These are phyloP conservation scores for Taurulus bubalis DNA, from an alignment of 2,113 vertebrate genomes.

Conservation along the genomic window DNA sequence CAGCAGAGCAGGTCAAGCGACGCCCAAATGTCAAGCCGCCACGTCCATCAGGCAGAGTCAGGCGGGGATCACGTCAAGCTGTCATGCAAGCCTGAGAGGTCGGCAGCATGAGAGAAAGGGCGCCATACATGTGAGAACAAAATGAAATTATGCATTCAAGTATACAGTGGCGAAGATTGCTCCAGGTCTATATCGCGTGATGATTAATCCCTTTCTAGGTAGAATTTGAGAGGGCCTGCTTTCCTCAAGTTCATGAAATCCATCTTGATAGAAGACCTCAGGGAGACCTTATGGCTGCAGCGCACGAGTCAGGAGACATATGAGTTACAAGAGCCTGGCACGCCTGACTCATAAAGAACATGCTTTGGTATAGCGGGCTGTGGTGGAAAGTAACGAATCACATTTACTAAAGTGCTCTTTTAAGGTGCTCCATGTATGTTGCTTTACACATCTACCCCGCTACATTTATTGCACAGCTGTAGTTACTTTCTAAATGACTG, in stretches of 20 bases:
- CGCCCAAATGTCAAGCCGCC: constrained; percentile 69
- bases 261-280: constrained; percentile 57
- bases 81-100: constrained; percentile 35
- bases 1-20: constrained; percentile 70
- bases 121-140: constrained; percentile 24
- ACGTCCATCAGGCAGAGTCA: constrained; percentile 59
- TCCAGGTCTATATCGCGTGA: constrained; percentile 49
- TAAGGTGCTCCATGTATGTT: background rate
- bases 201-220: constrained; percentile 60
- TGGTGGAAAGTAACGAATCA: background rate
- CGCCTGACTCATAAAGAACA: constrained; percentile 24
- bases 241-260: constrained; percentile 74
- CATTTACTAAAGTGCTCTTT: background rate
- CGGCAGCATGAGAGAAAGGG: constrained; percentile 27
- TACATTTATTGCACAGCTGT: background rate
- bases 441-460: background rate
- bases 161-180: constrained; percentile 47
- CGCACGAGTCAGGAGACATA: constrained; percentile 35
- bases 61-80: constrained; percentile 45
- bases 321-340: constrained; percentile 46
- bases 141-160: constrained; percentile 63
- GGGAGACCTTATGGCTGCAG: constrained; percentile 43
- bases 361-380: constrained; percentile 10
- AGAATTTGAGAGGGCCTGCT: constrained; percentile 71
- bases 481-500: background rate